These are phyloP conservation scores for Antennarius striatus DNA, from an alignment of 2,113 vertebrate genomes.

Conservation along the genomic window DNA sequence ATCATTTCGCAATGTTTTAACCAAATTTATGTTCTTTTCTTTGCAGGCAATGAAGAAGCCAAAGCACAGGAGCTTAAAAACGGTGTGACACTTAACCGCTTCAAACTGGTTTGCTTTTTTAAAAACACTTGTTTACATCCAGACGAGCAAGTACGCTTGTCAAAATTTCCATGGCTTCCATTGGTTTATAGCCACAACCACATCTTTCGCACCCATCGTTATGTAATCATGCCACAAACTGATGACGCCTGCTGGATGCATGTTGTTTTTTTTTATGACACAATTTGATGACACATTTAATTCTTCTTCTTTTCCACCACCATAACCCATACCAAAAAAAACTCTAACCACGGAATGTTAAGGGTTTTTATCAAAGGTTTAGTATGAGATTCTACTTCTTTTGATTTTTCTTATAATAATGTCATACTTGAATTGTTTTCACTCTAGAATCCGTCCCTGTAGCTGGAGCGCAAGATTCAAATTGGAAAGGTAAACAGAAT, in stretches of 20 bases:
- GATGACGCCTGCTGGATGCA: neutral
- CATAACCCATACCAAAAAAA: constrained; percentile 1
- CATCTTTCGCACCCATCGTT: neutral
- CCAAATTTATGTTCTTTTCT: constrained; percentile 6
- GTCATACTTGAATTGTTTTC: neutral
- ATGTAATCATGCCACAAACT: constrained; percentile 15
- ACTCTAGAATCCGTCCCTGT: constrained; percentile 10
- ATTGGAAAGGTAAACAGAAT: constrained; percentile 44
- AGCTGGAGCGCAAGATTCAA: constrained; percentile 9
- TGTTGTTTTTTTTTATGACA: neutral
- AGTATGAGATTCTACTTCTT: too few species aligned
- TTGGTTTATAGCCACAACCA: neutral
- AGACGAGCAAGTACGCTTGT: neutral
- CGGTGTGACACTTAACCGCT: constrained; percentile 34
- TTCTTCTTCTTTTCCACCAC: neutral
- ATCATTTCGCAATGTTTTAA: neutral
- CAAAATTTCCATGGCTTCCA: constrained; percentile 1
- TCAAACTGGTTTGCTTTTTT: neutral
- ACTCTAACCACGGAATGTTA: neutral
- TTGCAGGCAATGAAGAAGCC: constrained; percentile 46
- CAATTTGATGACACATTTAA: neutral
- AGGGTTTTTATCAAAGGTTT: neutral
- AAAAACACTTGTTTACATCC: constrained; percentile 4
- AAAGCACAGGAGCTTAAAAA: constrained; percentile 17
- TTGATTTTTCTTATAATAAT: neutral